Percentiles rank a stretch among this genome's conserved stretches.
Conservation (phyloP, 2,797 vertebrate genomes). For the Telmatherina bonti region DNA sequence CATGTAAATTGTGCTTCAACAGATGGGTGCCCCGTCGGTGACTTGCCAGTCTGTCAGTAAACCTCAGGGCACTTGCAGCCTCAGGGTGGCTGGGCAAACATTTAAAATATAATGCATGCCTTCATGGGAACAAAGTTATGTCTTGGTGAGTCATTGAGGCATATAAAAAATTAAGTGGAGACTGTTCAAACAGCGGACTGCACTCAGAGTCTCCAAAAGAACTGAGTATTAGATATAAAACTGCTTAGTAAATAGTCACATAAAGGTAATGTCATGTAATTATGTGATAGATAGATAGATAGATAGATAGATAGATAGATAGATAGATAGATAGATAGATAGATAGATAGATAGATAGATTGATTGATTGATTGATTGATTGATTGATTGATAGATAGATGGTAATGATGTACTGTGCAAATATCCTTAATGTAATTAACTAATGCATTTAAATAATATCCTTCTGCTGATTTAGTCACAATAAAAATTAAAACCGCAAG, state of each 20-base stretch:
- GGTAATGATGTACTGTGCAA: no score
- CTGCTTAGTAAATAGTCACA: constrained; percentile 10
- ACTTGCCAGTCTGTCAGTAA: not conserved
- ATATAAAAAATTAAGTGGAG: not conserved
- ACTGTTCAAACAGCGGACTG: not conserved
- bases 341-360: no score
- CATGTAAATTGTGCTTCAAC: not conserved
- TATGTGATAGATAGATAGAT: no score
- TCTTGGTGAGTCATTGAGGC: not conserved
- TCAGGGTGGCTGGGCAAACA: not conserved
- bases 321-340: no score
- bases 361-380: no score
- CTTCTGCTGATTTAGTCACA: no score
- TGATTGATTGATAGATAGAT: no score
- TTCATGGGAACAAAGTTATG: not conserved
- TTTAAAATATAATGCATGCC: not conserved
- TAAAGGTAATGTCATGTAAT: constrained; percentile 11
- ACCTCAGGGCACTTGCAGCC: not conserved
- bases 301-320: no score
- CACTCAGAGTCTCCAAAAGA: not conserved
- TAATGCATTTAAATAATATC: no score
- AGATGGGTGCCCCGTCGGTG: not conserved
- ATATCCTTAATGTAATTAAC: no score
- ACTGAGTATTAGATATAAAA: not conserved
- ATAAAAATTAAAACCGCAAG: no score